A percentile compares a stretch with the other conserved stretches of the same genome.
phyloP scores from a whole-genome alignment of 2,797 vertebrate species.

The Intellagama lesueurii region DNA sequence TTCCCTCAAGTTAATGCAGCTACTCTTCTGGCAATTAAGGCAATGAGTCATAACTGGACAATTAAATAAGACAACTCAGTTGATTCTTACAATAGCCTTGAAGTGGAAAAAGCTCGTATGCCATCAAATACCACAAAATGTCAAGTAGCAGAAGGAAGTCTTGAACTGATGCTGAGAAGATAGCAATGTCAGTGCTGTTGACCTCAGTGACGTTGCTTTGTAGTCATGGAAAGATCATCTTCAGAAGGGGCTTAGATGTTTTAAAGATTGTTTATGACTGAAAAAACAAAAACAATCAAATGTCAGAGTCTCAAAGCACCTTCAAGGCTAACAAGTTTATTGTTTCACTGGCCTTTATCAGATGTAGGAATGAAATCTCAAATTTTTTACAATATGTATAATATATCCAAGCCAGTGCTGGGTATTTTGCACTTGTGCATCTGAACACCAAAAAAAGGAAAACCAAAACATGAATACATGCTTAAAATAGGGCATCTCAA shows the following conservation, averaged over 20 bases:
- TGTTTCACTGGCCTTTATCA: not conserved
- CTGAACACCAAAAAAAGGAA: not conserved
- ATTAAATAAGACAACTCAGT: not conserved
- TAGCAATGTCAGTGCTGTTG: not conserved
- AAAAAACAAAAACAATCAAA: not conserved
- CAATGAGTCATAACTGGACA: not conserved
- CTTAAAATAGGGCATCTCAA: not conserved
- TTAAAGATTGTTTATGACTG: not conserved
- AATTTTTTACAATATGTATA: not conserved
- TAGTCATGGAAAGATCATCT: not conserved
- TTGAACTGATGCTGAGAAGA: not conserved
- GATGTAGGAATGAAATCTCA: not conserved
- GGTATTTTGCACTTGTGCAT: not conserved
- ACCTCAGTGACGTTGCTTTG: not conserved
- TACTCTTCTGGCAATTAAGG: not conserved
- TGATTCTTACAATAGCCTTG: not conserved
- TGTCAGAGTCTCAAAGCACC: too few relatives aligned
- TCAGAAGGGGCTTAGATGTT: not conserved
- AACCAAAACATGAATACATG: not conserved
- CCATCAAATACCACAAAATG: not conserved
- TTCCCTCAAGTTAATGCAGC: not conserved
- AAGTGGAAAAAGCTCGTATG: not conserved
- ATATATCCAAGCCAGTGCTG: not conserved
- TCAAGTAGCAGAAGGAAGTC: too few relatives aligned
- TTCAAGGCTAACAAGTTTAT: not conserved